Evolutionary conservation across 1,140 invertebrate species (phyloP), one percentile per base, ranked within the genome.

Genomic region (Hylaeus volcanicus): DNA sequence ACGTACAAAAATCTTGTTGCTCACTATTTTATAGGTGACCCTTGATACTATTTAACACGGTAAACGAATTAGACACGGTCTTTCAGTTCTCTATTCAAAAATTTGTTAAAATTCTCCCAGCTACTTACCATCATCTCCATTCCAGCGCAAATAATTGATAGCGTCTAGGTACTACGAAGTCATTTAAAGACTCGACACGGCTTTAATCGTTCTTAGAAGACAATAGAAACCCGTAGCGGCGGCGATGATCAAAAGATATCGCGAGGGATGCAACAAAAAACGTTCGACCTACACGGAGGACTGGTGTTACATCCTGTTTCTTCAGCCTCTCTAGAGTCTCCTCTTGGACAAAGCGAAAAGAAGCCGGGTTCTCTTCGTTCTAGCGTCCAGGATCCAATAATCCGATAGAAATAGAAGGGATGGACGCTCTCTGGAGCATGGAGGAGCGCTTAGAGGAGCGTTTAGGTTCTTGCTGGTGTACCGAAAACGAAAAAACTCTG

Each of bases 351-450:
- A 84, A 85, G 68, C 68, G 82, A 69, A 85, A 85, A 85, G 72
- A 72, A 81, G 51, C 58, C 53, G 63, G 64, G n/a, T 45, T 26
- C 48, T 53, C 78, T 68, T 26, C 41, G 37, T 74, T 77, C 39
- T 65, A 65, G 66, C 64, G 71, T 85, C 71, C 41, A n/a, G 83
- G 65, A 73, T 86, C 83, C 84, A 86, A 86, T 85, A 86, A 85
- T 81, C 82, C 73, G 60, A 69, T 61, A 74, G 70, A 85, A 81
- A 85, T 84, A 85, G 74, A 85, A 85, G 73, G 26, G 82, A 81
- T 81, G 53, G 58, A 55, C 61, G 68, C 14, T 69, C 74, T 26
- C 56, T 41, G 69, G 53, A 63, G 56, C 12, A 78, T 45, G 68
- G 51, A 58, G 55, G 55, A 56, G 15, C 75, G 81, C 60, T 84